Percentiles rank a stretch among this genome's conserved stretches.
Evolutionary conservation across 1,140 invertebrate species (phyloP).

Genomic region (Drosophila saltans): DNA sequence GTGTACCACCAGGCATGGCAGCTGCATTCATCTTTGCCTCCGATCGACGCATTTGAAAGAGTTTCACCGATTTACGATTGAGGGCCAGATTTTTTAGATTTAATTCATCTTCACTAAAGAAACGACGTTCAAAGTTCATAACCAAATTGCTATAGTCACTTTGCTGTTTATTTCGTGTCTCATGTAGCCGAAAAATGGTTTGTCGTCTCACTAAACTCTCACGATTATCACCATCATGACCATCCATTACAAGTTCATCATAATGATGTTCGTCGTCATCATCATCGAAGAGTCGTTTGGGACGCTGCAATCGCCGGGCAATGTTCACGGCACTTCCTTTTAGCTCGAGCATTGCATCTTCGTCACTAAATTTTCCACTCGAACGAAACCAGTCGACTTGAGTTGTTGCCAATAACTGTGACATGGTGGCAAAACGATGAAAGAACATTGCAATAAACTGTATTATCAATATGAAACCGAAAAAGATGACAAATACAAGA

Average conservation of each 20-base stretch:
- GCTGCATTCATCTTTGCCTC: constrained; percentile 68
- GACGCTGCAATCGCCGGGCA: constrained; percentile 85
- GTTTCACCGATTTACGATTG: constrained; percentile 73
- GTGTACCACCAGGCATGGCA: constrained; percentile 51
- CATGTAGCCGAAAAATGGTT: constrained; percentile 71
- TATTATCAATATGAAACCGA: constrained; percentile 88
- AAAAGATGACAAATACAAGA: constrained; percentile 90
- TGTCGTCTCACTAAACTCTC: constrained; percentile 63
- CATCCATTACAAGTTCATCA: constrained; percentile 36
- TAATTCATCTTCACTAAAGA: constrained; percentile 73
- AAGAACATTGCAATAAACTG: constrained; percentile 94
- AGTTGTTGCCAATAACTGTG: constrained; percentile 92
- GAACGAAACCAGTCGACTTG: constrained; percentile 84
- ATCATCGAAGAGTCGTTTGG: constrained; percentile 82
- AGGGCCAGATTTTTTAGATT: constrained; percentile 70
- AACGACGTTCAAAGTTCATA: constrained; percentile 71
- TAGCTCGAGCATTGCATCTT: constrained; percentile 84
- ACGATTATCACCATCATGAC: constrained; percentile 49
- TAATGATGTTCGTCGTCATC: constrained; percentile 78
- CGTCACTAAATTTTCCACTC: constrained; percentile 69
- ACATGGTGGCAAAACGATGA: constrained; percentile 92
- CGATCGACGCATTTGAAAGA: constrained; percentile 65
- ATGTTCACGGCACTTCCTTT: constrained; percentile 86
- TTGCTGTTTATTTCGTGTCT: constrained; percentile 59
- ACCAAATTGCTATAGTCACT: constrained; percentile 77